phyloP scores from a whole-genome alignment of 2,113 vertebrate species.

The Chaetodon trifascialis region DNA sequence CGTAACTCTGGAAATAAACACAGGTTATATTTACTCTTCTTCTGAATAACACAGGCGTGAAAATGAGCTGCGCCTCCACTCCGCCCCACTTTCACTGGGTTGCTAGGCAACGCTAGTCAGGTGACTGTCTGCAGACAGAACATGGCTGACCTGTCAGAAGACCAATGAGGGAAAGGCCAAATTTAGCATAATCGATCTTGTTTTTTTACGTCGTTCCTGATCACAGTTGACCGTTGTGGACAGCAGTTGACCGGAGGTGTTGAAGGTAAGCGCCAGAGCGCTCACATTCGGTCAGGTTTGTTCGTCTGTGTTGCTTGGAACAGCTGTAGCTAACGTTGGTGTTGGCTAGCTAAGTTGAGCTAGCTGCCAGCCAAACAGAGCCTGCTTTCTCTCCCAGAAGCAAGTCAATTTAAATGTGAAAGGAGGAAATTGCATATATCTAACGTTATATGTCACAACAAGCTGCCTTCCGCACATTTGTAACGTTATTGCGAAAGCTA shows the following conservation, averaged over 20 bases:
- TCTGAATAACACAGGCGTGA: too few species aligned
- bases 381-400: slow-evolving; percentile 23
- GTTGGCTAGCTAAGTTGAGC: slow-evolving; percentile 68
- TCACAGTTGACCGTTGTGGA: slow-evolving; percentile 35
- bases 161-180: slow-evolving; percentile 80
- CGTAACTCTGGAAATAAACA: not conserved
- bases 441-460: not conserved
- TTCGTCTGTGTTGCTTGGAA: not conserved
- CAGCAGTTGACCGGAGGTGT: slow-evolving; percentile 22
- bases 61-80: slow-evolving; percentile 14
- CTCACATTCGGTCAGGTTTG: not conserved
- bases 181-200: slow-evolving; percentile 78
- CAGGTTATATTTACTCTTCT: not conserved
- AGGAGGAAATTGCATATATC: slow-evolving; percentile 12
- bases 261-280: slow-evolving; percentile 66
- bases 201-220: slow-evolving; percentile 57
- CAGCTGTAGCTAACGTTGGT: slow-evolving; percentile 39
- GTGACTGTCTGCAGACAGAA: slow-evolving; percentile 85
- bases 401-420: not conserved
- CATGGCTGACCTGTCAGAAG: slow-evolving; percentile 85
- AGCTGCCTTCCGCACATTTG: not conserved
- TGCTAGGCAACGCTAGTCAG: slow-evolving; percentile 84
- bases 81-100: slow-evolving; percentile 69
- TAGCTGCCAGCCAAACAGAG: slow-evolving; percentile 70
- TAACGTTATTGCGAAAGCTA: not conserved